These are phyloP conservation scores for Neopipo cinnamomea DNA, from an alignment of 2,113 vertebrate genomes.

Conservation along the genomic window DNA sequence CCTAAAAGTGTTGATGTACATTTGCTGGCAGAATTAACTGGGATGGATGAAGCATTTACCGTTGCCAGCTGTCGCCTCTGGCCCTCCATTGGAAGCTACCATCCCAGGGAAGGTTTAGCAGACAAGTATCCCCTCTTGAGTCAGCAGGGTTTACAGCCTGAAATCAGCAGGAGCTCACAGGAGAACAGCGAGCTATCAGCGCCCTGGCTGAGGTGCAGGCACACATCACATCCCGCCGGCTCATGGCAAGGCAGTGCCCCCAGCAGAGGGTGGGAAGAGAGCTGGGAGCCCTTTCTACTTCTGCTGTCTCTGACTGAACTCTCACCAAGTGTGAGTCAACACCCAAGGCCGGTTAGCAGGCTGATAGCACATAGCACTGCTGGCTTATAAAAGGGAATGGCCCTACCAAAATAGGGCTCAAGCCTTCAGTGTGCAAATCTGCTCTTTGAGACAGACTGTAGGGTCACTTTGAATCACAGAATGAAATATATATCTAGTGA, in stretches of 20 bases:
- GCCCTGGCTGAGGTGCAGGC: neutral
- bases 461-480: neutral
- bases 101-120: neutral
- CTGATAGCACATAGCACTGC: neutral
- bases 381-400: conserved; percentile 2
- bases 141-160: neutral
- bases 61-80: neutral
- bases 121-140: neutral
- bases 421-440: conserved; percentile 8
- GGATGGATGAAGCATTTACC: neutral
- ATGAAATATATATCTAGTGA: neutral
- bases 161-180: neutral
- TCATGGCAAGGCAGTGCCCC: neutral
- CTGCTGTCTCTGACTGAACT: conserved; percentile 23
- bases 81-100: neutral
- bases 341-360: neutral
- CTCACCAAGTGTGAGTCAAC: conserved; percentile 23
- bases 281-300: neutral
- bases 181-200: neutral
- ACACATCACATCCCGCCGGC: neutral
- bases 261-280: neutral
- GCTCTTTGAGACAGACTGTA: neutral
- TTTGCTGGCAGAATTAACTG: neutral
- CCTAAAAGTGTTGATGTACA: neutral
- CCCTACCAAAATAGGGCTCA: neutral